Evolutionary conservation across 2,888 invertebrate species (phyloP), one percentile per base, ranked within the genome.

Genomic region (Masnerella sp.): DNA sequence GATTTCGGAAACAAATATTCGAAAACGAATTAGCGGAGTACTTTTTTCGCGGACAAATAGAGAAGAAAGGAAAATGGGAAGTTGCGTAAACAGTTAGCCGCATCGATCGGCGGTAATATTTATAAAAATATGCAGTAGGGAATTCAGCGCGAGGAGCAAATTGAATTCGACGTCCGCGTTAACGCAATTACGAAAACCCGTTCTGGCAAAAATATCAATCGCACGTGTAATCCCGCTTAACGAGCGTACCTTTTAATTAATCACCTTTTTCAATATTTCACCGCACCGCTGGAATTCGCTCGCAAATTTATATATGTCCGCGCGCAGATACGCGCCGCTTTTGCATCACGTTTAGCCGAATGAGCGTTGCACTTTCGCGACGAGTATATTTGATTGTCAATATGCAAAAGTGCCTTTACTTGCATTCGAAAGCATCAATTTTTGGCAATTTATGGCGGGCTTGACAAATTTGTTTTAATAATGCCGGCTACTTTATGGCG

Each of bases 241-340:
- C 83, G 81, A 81, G 81, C 78, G 80, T 78, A 80, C 80, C 82
- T 83, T 83, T 83, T 83, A 80, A 83, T 83, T 81, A 83, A 82
- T 82, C 81, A 79, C 79, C 80, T 75, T 80, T 82, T 80, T 80
- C 82, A 80, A 81, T 82, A 81, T 81, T 81, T 81, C 79, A 76
- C 61, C 70, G 75, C 67, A 54, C 67, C 62, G 67, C 65, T 64
- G 72, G 67, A 77, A 75, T 72, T 77, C 64, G 59, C 65, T 65
- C 47, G 72, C 65, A 62, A 74, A 74, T 77, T 72, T 74, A 77
- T 74, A 77, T 72, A 69, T 64, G 75, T 72, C 71, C 68, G 47
- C 74, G 72, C 67, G 17, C 67, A 62, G 67, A 61, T 72, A 67
- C 40, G 52, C 52, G 56, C 62, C 47, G 70, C 61, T 75, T 70